Conservation (phyloP, 2,888 invertebrate genomes). For the Pyrochroa serraticornis region DNA sequence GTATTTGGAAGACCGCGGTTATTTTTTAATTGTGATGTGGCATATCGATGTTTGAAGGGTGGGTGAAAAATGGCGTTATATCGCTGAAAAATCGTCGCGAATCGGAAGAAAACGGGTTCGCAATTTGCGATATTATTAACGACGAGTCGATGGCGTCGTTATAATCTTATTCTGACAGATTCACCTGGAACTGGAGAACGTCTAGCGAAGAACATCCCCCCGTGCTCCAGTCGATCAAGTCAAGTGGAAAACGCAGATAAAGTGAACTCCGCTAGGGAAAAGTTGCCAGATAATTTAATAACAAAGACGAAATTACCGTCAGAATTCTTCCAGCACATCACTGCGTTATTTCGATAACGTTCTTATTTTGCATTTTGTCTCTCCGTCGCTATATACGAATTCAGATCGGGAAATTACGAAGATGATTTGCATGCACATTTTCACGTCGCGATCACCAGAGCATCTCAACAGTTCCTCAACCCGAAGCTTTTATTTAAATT, state of each 20-base stretch:
- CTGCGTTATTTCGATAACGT: conserved; percentile 56
- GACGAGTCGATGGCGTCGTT: conserved; percentile 33
- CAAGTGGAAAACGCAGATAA: conserved; percentile 59
- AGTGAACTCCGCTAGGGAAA: conserved; percentile 56
- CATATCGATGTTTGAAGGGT: no score
- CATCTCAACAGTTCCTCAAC: neutral
- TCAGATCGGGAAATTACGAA: conserved; percentile 15
- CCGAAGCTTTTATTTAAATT: neutral
- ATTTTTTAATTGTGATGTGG: no score
- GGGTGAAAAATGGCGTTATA: neutral
- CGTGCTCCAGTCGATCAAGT: conserved; percentile 40
- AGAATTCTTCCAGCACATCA: conserved; percentile 53
- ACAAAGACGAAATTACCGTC: conserved; percentile 58
- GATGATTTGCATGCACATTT: conserved; percentile 5
- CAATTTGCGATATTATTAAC: conserved; percentile 17
- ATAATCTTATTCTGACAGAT: conserved; percentile 37
- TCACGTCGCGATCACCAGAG: no score
- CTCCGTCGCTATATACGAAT: conserved; percentile 6
- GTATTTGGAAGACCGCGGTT: no score
- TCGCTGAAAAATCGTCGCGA: neutral
- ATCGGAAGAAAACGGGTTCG: conserved; percentile 4
- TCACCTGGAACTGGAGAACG: conserved; percentile 36
- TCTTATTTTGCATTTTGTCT: conserved; percentile 34
- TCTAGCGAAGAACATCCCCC: neutral
- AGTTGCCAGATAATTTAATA: conserved; percentile 60